phyloP scores from a whole-genome alignment of 1,140 invertebrate genomes.

The Tribolium madens region DNA sequence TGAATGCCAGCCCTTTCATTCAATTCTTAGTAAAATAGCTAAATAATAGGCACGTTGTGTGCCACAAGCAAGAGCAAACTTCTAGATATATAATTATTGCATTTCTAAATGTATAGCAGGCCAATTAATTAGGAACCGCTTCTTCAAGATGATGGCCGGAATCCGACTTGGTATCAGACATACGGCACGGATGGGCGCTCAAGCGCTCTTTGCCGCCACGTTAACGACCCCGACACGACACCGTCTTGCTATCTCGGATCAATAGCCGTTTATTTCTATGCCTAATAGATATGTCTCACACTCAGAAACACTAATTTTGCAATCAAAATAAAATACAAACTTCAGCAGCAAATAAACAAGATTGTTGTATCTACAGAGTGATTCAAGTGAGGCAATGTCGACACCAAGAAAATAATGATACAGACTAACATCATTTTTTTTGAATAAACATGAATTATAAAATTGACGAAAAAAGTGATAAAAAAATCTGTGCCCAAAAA shows the following conservation, averaged over 20 bases:
- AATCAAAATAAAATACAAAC: not conserved
- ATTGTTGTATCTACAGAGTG: no score
- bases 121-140: conserved; percentile 44
- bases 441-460: no score
- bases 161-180: conserved; percentile 41
- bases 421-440: no score
- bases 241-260: conserved; percentile 23
- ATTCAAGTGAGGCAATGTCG: no score
- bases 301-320: not conserved
- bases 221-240: conserved; percentile 53
- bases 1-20: not conserved
- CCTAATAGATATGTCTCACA: not conserved
- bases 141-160: conserved; percentile 44
- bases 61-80: not conserved
- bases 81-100: conserved; percentile 12
- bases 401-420: no score
- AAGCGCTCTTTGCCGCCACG: conserved; percentile 54
- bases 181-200: conserved; percentile 55
- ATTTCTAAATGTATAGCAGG: conserved; percentile 7
- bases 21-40: not conserved
- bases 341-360: no score
- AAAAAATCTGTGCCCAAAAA: no score
- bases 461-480: no score
- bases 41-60: not conserved
- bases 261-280: conserved; percentile 32